Base-by-base conservation (phyloP, 2,113 vertebrate species). In the Cyprinodon brontotheroides region DNA sequence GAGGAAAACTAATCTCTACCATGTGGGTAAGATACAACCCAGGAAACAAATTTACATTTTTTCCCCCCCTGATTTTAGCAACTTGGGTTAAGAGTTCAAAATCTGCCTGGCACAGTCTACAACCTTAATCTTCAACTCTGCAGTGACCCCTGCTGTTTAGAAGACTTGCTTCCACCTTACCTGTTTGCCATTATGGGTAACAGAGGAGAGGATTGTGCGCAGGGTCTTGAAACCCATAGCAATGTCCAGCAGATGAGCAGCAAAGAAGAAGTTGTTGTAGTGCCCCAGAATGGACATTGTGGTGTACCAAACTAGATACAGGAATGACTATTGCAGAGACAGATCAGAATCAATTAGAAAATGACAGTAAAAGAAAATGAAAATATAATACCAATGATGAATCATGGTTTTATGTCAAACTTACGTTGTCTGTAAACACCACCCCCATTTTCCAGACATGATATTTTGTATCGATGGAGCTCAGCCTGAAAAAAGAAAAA, bases 211-310 rank as follows among this genome's bases (percentile, higher is more conserved):
- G 86, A 99, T 99, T 36, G 98, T 99, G 87, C 98, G 89, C 43
- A 99, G 70, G 0, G 98, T 99, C 92, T 99, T 99, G 91, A 99
- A 99, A 65, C 98, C 98, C 98, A 99, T 99, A 15, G 98, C 98
- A 3, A 99, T 99, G 82, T 99, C 98, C 85, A 99, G 88, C 29
- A 99, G 93, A 63, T 99, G 98, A 82, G 98, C 98, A 50, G 97
- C 98, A 37, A 99, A 99, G 94, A 99, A 99, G 94, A 99, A 99
- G 92, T 99, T 99, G 93, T 99, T 99, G 94, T 98, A 99, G 92
- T 99, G 98, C 22, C 98, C 98, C 72, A 99, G 94, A 85, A 99
- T 95, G 1, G 98, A 99, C 98, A 99, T 99, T 72, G 97, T 98
- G 0, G 97, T 99, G 82, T 99, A 99, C 98, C 98, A 99, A 62